A percentile compares a stretch with the other conserved stretches of the same genome.
Conservation (phyloP, 2,888 invertebrate species). For the Caenorhabditis uteleia region DNA sequence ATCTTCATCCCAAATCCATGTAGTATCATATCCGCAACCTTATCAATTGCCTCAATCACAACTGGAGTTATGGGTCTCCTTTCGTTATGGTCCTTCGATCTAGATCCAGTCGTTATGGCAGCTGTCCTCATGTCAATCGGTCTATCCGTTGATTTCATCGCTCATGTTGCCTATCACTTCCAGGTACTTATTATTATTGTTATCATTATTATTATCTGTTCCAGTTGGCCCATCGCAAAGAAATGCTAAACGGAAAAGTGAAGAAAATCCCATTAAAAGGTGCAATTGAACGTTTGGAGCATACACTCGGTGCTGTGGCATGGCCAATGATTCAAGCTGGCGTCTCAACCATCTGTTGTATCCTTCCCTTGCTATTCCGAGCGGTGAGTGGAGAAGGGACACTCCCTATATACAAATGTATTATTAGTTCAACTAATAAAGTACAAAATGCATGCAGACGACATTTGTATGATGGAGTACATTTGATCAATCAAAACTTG, state of each 20-base stretch:
- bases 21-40: slow-evolving; percentile 60
- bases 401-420: no score
- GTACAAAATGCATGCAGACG: not conserved
- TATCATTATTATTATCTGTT: slow-evolving; percentile 5
- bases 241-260: slow-evolving; percentile 52
- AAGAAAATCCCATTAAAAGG: slow-evolving; percentile 59
- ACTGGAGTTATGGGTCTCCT: slow-evolving; percentile 67
- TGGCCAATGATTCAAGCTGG: slow-evolving; percentile 69
- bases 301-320: slow-evolving; percentile 61
- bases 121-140: slow-evolving; percentile 69
- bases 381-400: slow-evolving; percentile 38
- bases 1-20: slow-evolving; percentile 67
- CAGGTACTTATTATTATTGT: slow-evolving; percentile 41
- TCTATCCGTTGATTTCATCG: slow-evolving; percentile 68
- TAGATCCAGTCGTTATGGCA: slow-evolving; percentile 68
- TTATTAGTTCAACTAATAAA: no score
- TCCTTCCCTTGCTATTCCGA: slow-evolving; percentile 61
- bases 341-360: slow-evolving; percentile 64
- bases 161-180: slow-evolving; percentile 68
- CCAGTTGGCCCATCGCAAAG: slow-evolving; percentile 57
- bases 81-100: slow-evolving; percentile 65
- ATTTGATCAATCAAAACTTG: not conserved
- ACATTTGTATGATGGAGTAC: not conserved
- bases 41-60: slow-evolving; percentile 65
- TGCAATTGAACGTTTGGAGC: slow-evolving; percentile 54